These are phyloP conservation scores for Ceuthmochares aereus DNA, from an alignment of 2,113 vertebrate genomes.

Conservation along the genomic window DNA sequence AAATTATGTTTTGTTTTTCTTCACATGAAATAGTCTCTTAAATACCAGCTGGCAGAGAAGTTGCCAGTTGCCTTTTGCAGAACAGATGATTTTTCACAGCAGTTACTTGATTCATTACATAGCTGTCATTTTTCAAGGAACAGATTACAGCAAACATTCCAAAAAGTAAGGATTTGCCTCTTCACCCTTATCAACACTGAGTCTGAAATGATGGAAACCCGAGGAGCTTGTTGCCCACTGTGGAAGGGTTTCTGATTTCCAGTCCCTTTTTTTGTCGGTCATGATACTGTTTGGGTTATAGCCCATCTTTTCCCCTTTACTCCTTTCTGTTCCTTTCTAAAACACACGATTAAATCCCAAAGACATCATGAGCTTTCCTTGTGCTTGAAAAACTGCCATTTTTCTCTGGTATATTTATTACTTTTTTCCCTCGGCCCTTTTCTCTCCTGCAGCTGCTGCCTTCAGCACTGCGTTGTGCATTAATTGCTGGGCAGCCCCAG, in stretches of 20 bases:
- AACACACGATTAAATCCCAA: neutral
- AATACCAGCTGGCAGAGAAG: conserved; percentile 30
- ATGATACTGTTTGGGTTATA: neutral
- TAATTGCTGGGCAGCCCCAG: neutral
- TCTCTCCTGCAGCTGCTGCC: neutral
- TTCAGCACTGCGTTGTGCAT: fast-evolving
- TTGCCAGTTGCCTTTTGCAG: conserved; percentile 12
- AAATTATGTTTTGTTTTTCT: conserved; percentile 9
- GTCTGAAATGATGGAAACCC: neutral
- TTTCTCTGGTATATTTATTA: neutral
- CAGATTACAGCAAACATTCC: neutral
- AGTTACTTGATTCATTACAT: conserved; percentile 20
- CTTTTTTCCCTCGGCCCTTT: neutral
- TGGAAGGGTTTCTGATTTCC: neutral
- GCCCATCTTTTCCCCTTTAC: neutral
- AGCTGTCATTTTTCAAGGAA: conserved; percentile 23
- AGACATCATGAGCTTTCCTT: neutral
- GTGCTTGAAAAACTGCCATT: neutral
- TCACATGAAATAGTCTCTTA: neutral
- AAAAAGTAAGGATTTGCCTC: neutral
- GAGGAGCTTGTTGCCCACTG: neutral
- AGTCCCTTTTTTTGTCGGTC: neutral
- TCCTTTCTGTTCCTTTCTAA: neutral
- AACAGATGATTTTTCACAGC: conserved; percentile 36
- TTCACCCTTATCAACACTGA: neutral